phyloP scores from a whole-genome alignment of 2,797 vertebrate species.

The Bradypodion pumilum region DNA sequence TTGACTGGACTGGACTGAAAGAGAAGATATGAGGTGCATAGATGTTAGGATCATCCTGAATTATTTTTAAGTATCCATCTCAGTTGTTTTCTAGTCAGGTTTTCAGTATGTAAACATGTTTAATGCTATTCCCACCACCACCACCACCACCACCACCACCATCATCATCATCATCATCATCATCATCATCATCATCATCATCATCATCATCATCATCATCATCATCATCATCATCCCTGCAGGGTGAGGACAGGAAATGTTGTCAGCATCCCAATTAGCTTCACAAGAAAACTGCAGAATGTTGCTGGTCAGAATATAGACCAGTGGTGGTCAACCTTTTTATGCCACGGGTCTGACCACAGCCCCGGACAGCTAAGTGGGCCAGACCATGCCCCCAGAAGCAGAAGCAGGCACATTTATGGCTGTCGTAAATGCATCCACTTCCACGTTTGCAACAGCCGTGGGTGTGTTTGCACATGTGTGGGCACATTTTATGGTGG shows the following conservation, averaged over 20 bases:
- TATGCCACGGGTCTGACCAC: too few species aligned
- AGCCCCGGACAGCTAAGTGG: too few species aligned
- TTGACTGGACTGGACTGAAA: conserved; percentile 38
- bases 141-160: too few species aligned
- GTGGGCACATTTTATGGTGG: too few species aligned
- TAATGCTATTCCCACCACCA: neutral
- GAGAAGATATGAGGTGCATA: conserved; percentile 2
- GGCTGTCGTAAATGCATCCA: too few species aligned
- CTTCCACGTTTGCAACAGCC: too few species aligned
- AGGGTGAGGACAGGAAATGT: neutral
- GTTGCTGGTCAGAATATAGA: too few species aligned
- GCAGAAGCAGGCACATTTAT: too few species aligned
- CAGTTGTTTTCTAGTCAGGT: neutral
- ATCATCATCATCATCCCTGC: neutral
- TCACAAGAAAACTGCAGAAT: neutral
- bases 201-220: neutral
- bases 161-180: neutral
- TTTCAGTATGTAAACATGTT: neutral
- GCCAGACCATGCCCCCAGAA: too few species aligned
- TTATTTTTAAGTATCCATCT: neutral
- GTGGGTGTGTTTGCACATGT: too few species aligned
- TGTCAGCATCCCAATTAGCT: neutral
- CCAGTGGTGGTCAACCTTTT: too few species aligned
- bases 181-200: neutral
- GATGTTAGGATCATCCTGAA: neutral